Percentiles rank a stretch among this genome's conserved stretches.
Conservation (phyloP, 2,113 vertebrate species). For the Rhodinocichla rosea region DNA sequence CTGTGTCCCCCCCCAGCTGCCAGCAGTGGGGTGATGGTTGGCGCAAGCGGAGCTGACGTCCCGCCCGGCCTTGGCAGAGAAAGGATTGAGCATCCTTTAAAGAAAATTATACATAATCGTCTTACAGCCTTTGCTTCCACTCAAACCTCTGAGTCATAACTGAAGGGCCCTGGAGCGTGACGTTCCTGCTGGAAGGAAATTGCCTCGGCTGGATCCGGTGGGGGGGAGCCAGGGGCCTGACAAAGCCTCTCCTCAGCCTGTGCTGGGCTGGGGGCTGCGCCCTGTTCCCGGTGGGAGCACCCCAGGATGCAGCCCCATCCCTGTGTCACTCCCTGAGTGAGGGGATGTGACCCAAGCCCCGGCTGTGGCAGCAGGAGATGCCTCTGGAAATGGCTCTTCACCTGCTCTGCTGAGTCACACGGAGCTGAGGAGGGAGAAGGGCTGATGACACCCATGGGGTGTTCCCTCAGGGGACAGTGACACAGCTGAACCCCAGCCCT, state of each 20-base stretch:
- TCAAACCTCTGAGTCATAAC: conserved; percentile 61
- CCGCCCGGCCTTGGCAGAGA: neutral
- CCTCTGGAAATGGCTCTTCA: neutral
- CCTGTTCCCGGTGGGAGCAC: fast-evolving
- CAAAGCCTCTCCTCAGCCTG: neutral
- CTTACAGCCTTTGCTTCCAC: conserved; percentile 24
- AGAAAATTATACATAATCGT: conserved; percentile 58
- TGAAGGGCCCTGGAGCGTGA: conserved; percentile 58
- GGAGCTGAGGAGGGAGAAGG: neutral
- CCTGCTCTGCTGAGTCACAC: neutral
- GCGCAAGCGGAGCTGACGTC: conserved; percentile 35
- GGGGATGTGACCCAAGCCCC: conserved; percentile 51
- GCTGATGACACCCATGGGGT: neutral
- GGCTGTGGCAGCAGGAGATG: conserved; percentile 51
- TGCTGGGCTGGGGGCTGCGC: fast-evolving
- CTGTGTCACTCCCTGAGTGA: neutral
- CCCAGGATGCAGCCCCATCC: neutral
- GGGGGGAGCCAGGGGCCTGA: neutral
- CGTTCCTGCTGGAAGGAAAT: conserved; percentile 58
- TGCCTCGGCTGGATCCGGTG: conserved; percentile 24
- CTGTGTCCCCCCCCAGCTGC: neutral
- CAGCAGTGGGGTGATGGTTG: neutral
- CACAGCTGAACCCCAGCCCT: neutral
- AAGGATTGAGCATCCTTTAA: conserved; percentile 54
- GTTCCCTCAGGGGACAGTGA: neutral